Base-by-base conservation (phyloP, 2,113 vertebrate species). In the Chlorodrepanis virens region DNA sequence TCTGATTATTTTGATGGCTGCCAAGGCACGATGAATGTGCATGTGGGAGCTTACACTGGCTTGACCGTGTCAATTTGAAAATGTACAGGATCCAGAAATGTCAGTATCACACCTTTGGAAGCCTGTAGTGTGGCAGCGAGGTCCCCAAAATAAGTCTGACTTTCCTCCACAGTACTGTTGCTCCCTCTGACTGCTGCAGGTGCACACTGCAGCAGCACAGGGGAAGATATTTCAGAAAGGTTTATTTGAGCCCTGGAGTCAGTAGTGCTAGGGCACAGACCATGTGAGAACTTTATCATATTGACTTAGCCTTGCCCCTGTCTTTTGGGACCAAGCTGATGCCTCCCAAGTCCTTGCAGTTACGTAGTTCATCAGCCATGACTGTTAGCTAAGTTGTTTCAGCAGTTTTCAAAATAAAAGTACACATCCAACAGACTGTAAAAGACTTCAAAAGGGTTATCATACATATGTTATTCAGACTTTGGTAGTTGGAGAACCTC, bases 11-110 rank as follows among this genome's bases (percentile, higher is more conserved):
- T 56, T 65, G 56, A 42, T 0, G 0, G 64, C 80, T 24, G 23
- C 67, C 50, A 70, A 61, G 40, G 49, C 29, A 60, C 0, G 0
- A 40, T 47, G 75, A 91, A 76, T 0, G 0, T 12, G 28, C 29
- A 1, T 50, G 14, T 10, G 2, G 50, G 50, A 65, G 57, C 33
- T 82, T 40, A 52, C 3, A 31, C 14, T 61, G 45, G 11, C 56
- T 79, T 79, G 70, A 42, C 45, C 1, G 1, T 23, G 47, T 39
- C 25, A 17, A 3, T 60, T 28, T 81, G 28, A 83, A 90, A 83
- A 61, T 6, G 23, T 39, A 27, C 11, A 35, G 49, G 57, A 80
- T 42, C 7, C 37, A 44, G 40, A 79, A 47, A n/a, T 1, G 2
- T 40, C 60, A 39, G 21, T 75, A 39, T 22, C 68, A 40, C 24